Evolutionary conservation across 2,113 vertebrate species (phyloP).

Genomic region (Cygnus buccinator): DNA sequence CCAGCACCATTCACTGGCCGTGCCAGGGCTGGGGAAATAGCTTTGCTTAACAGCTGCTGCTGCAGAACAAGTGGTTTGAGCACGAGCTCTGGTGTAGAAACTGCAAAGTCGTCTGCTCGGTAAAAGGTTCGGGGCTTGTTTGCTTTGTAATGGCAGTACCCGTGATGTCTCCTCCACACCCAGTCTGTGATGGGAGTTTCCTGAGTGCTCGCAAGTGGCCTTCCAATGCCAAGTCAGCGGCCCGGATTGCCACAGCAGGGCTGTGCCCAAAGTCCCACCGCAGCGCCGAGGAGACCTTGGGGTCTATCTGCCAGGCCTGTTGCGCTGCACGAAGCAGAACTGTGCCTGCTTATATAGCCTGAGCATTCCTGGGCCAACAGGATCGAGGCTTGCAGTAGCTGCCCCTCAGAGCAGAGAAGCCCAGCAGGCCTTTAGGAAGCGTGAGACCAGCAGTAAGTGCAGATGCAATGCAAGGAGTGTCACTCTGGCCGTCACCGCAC

Average conservation of each 20-base stretch:
- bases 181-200: background rate
- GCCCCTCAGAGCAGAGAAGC: background rate
- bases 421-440: background rate
- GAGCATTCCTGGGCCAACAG: background rate
- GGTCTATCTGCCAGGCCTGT: background rate
- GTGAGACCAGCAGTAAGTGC: background rate
- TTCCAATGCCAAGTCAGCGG: background rate
- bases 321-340: background rate
- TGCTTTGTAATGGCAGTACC: background rate
- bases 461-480: background rate
- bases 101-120: background rate
- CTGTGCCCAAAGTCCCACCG: background rate
- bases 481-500: too few species aligned
- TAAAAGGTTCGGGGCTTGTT: background rate
- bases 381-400: background rate
- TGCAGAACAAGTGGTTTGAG: background rate
- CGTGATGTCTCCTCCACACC: background rate
- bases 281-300: background rate
- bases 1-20: background rate
- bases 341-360: background rate
- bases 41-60: background rate
- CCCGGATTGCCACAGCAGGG: fast-evolving
- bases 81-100: background rate
- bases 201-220: background rate
- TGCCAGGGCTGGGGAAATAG: background rate